Evolutionary conservation across 2,113 vertebrate species (phyloP).

Genomic region (Pseudois nayaur): DNA sequence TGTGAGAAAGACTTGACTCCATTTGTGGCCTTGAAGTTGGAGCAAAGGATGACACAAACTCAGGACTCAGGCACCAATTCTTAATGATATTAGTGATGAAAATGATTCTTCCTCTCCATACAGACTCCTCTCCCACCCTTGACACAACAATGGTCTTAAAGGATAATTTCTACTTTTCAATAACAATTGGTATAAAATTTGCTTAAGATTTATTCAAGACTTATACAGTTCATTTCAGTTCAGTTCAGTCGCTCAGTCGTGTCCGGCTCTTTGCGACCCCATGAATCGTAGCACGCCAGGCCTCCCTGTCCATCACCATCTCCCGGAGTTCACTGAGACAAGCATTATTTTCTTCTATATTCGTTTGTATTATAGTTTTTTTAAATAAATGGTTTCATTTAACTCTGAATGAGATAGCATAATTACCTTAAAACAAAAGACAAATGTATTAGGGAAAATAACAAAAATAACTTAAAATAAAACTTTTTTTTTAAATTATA

Average conservation of each 20-base stretch:
- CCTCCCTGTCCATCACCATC: no score
- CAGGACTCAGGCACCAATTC: background rate
- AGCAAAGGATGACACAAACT: background rate
- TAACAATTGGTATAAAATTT: background rate
- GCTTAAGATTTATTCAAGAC: background rate
- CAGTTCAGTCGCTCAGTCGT: no score
- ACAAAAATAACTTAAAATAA: background rate
- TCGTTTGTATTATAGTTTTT: background rate
- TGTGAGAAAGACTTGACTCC: background rate
- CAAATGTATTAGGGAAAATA: background rate
- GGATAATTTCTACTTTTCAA: background rate
- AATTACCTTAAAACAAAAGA: background rate
- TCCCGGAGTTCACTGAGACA: no score
- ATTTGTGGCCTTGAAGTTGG: background rate
- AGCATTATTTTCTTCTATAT: background rate
- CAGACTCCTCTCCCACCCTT: background rate
- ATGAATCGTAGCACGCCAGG: no score
- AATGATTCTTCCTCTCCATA: no score
- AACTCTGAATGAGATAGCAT: background rate
- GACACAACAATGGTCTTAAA: background rate
- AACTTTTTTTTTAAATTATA: background rate
- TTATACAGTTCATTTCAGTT: background rate
- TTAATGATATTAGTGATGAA: background rate
- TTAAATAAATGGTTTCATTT: background rate
- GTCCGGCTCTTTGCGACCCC: no score